Conservation (phyloP, 2,888 invertebrate genomes). For the Brachyopa scutellaris region DNA sequence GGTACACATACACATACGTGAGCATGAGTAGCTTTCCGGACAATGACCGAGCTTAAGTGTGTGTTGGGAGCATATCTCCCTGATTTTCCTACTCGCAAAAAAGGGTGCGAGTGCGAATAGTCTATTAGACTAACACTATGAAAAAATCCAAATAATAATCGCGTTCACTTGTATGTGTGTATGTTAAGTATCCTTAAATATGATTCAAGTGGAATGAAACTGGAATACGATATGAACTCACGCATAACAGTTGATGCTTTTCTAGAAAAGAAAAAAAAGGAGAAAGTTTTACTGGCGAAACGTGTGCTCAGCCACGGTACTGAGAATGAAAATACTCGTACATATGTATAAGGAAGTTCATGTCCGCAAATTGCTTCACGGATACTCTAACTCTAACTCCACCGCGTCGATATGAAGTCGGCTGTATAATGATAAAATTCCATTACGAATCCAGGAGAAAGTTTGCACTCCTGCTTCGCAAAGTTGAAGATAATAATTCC, state of each 20-base stretch:
- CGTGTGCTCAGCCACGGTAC: conserved; percentile 38
- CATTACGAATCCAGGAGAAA: conserved; percentile 65
- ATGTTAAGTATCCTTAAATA: conserved; percentile 23
- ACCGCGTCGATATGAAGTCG: conserved; percentile 7
- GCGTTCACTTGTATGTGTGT: background rate
- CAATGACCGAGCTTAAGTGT: conserved; percentile 1
- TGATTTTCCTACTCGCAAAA: background rate
- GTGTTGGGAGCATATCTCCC: background rate
- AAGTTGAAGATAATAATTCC: conserved; percentile 23
- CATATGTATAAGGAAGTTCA: conserved; percentile 51
- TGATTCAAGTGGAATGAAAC: conserved; percentile 26
- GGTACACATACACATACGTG: background rate
- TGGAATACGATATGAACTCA: conserved; percentile 55
- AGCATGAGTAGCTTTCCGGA: background rate
- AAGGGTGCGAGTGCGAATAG: background rate
- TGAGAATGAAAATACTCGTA: background rate
- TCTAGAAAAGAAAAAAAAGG: conserved; percentile 26
- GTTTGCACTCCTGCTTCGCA: conserved; percentile 33
- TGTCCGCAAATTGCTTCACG: conserved; percentile 65
- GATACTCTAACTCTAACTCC: conserved; percentile 7
- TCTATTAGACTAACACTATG: background rate
- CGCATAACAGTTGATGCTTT: conserved; percentile 26
- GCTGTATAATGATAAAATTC: conserved; percentile 62
- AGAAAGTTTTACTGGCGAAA: conserved; percentile 56
- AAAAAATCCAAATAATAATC: background rate